Base-by-base conservation (phyloP, 1,140 invertebrate species). In the Daktulosphaira vitifoliae region DNA sequence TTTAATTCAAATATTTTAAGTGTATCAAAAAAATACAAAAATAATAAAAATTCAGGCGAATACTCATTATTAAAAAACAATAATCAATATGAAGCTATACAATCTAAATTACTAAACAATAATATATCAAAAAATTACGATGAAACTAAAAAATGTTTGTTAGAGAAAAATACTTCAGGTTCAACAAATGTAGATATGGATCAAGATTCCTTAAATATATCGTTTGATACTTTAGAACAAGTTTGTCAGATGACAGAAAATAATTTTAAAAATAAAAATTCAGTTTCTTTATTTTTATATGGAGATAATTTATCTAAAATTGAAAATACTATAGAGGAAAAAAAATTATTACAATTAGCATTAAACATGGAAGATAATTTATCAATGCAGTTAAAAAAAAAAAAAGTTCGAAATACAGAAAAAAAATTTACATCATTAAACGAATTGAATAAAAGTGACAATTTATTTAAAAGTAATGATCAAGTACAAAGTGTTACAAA, bases 201-300 rank as follows among this genome's bases (percentile, higher is more conserved):
- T 46, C 56, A 62, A 62, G 56, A 62, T 62, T 62, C 56, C 2
- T 25, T 62, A 29, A 62, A 62, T 20, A 62, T 62, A 46, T 62
- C 56, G 6, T 48, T 62, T 15, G 56, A 62, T 22, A 62, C 44
- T 16, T 62, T 62, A 48, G 56, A 62, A 48, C 42, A 62, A 62
- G 42, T 62, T 0, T 62, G 56, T 62, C 56, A 62, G 29, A 62
- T 62, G 56, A 46, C 56, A 20, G 56, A 62, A 62, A 44, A 29
- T 4, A 33, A 29, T 2, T 25, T 46, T 62, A 62, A 59, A 25
- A 44, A 44, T 44, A 26, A 16, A 46, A 46, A 46, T 29, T 44
- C 44, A 46, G 18, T 62, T n/a, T n/a, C 25, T 20, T 46, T 20
- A 44, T 62, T 62, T 48, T 39, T 62, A 29, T 62, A 62, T 37